Evolutionary conservation across 2,113 vertebrate genomes (phyloP).

Genomic region (Ochotona princeps): DNA sequence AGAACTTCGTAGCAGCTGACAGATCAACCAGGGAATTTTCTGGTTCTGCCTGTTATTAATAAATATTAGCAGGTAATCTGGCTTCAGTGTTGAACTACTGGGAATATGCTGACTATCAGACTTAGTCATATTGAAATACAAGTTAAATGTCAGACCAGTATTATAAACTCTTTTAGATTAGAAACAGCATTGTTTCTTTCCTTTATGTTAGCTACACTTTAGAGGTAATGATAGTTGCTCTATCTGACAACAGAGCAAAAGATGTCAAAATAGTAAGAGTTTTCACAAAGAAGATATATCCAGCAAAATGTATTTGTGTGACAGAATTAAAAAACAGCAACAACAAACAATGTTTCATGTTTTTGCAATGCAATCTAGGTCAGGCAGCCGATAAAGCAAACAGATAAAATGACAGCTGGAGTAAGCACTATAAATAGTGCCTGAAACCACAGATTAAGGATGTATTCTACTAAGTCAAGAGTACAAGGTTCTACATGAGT

Average conservation of each 20-base stretch:
- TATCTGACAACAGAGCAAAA: neutral
- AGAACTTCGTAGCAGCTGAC: neutral
- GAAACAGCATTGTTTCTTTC: neutral
- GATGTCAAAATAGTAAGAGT: neutral
- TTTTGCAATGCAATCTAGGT: neutral
- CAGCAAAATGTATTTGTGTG: constrained; percentile 43
- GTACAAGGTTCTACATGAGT: neutral
- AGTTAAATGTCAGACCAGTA: constrained; percentile 16
- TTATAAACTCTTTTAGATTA: neutral
- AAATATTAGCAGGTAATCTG: constrained; percentile 18
- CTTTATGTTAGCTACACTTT: constrained; percentile 22
- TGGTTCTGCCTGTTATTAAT: constrained; percentile 44
- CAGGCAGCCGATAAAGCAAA: neutral
- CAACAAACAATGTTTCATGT: neutral
- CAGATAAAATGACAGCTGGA: constrained; percentile 30
- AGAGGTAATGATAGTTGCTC: constrained; percentile 4
- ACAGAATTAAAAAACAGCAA: neutral
- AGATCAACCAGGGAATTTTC: constrained; percentile 18
- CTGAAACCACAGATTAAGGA: neutral
- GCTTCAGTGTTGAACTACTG: neutral
- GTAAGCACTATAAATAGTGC: constrained; percentile 29
- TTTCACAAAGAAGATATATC: neutral
- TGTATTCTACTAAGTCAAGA: neutral
- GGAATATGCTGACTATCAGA: constrained; percentile 26
- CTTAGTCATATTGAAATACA: constrained; percentile 8